Evolutionary conservation across 2,888 invertebrate species (phyloP).

Genomic region (Oxycera nigricornis): DNA sequence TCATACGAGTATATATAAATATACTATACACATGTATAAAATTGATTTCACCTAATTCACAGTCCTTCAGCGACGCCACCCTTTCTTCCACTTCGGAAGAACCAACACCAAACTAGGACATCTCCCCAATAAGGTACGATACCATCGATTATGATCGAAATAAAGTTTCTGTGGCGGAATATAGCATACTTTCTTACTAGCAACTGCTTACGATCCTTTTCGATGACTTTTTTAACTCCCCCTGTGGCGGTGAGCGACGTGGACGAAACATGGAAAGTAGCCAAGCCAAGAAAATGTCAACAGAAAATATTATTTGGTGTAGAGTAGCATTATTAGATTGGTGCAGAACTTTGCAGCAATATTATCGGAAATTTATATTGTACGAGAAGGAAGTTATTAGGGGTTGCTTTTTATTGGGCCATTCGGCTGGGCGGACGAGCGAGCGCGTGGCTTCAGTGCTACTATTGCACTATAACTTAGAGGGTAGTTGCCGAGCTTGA

Average conservation of each 20-base stretch:
- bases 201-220: neutral
- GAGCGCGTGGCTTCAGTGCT: no score
- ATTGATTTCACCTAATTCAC: neutral
- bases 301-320: constrained; percentile 29
- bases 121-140: neutral
- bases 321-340: constrained; percentile 31
- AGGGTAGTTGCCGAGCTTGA: neutral
- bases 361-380: constrained; percentile 36
- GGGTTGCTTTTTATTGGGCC: constrained; percentile 10
- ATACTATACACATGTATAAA: no score
- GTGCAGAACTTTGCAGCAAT: constrained; percentile 29
- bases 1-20: no score
- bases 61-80: neutral
- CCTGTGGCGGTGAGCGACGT: neutral
- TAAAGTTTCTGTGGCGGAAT: neutral
- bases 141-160: constrained; percentile 11
- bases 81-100: no score
- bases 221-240: neutral
- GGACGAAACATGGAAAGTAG: constrained; percentile 19
- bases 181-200: neutral
- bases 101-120: neutral
- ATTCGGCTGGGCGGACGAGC: no score
- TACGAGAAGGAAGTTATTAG: constrained; percentile 25
- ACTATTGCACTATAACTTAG: neutral
- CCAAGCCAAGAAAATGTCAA: constrained; percentile 36